Percentiles rank a stretch among this genome's conserved stretches.
These are phyloP conservation scores for Sardina pilchardus DNA, from an alignment of 2,113 vertebrate genomes.

Conservation along the genomic window DNA sequence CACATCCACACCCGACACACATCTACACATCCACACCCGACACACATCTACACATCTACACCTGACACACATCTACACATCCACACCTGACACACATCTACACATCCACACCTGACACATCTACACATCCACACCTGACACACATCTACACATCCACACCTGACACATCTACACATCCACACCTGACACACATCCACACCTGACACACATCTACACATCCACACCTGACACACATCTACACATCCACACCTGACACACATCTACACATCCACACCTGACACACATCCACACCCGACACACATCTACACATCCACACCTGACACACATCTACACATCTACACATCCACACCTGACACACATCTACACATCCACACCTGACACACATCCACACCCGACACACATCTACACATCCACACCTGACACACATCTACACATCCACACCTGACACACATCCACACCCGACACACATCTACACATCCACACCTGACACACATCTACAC, in stretches of 20 bases:
- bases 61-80: too few relatives aligned
- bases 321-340: background rate
- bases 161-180: slow-evolving; percentile 45
- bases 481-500: too few relatives aligned
- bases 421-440: background rate
- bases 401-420: background rate
- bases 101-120: too few relatives aligned
- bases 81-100: too few relatives aligned
- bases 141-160: background rate
- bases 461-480: slow-evolving; percentile 29
- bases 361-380: slow-evolving; percentile 5
- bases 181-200: too few relatives aligned
- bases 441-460: too few relatives aligned
- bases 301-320: background rate
- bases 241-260: slow-evolving; percentile 44
- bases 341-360: slow-evolving; percentile 44
- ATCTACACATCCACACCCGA: slow-evolving; percentile 48
- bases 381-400: background rate
- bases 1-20: slow-evolving; percentile 42
- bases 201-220: slow-evolving; percentile 1
- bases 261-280: slow-evolving; percentile 5
- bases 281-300: background rate
- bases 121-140: background rate
- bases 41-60: background rate
- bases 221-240: background rate